These are phyloP conservation scores for Silurus glanis DNA, from an alignment of 2,113 vertebrate genomes.

Conservation along the genomic window DNA sequence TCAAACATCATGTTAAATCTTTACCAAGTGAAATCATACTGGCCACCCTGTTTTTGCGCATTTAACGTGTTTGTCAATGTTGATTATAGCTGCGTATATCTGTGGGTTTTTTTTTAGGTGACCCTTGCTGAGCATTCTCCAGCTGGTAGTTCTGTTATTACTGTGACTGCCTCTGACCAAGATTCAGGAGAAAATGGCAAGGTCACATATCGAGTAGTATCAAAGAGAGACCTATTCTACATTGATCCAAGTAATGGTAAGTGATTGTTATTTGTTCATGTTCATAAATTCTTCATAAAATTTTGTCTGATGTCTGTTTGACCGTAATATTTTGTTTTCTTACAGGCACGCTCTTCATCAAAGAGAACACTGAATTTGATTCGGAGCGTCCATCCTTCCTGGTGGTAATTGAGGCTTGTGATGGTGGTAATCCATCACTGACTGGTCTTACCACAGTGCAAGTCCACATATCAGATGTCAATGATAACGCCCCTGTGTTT, in stretches of 20 bases:
- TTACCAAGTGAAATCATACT: neutral
- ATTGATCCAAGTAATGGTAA: conserved; percentile 89
- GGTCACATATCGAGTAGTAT: conserved; percentile 82
- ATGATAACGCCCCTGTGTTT: conserved; percentile 89
- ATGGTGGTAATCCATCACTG: conserved; percentile 80
- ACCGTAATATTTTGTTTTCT: conserved; percentile 10
- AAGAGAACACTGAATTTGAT: conserved; percentile 74
- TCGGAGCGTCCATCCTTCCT: conserved; percentile 77
- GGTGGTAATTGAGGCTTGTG: conserved; percentile 86
- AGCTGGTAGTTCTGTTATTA: conserved; percentile 83
- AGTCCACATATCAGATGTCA: conserved; percentile 88
- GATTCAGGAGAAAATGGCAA: conserved; percentile 89
- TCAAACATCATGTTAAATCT: neutral
- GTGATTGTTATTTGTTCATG: neutral
- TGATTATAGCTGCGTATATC: neutral
- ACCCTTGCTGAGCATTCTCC: conserved; percentile 82
- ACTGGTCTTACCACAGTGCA: conserved; percentile 83
- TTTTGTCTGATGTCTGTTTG: neutral
- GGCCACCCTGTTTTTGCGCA: neutral
- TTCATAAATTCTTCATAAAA: neutral
- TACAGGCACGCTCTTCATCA: conserved; percentile 89
- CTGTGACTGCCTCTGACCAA: conserved; percentile 85
- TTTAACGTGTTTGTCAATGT: neutral
- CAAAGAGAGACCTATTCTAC: conserved; percentile 77
- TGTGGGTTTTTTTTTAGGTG: conserved; percentile 71